Evolutionary conservation across 2,113 vertebrate genomes (phyloP).

Genomic region (Podarcis raffonei): DNA sequence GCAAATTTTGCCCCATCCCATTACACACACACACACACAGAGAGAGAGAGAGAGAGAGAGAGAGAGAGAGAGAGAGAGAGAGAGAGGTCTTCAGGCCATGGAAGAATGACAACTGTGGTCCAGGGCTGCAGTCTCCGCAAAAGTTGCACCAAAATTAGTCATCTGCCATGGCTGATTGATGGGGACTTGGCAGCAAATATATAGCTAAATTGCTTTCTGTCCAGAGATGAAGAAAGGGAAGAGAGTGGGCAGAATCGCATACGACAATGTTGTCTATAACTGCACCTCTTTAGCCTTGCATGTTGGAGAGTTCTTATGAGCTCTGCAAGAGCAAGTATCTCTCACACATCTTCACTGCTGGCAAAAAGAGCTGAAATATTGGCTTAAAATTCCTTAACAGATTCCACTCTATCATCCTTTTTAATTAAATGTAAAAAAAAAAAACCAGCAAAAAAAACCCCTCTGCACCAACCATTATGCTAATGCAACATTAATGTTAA

Average conservation of each 20-base stretch:
- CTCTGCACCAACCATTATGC: conserved; percentile 61
- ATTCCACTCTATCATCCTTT: conserved; percentile 76
- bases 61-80: too few relatives aligned
- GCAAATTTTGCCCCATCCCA: too few relatives aligned
- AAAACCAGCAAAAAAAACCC: neutral
- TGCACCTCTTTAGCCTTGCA: conserved; percentile 40
- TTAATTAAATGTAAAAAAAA: conserved; percentile 77
- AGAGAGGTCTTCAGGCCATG: conserved; percentile 3
- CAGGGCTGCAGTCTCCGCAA: conserved; percentile 4
- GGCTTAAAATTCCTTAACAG: conserved; percentile 77
- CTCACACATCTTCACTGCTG: conserved; percentile 67
- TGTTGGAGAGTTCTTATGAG: conserved; percentile 39
- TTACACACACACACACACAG: neutral
- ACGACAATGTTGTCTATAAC: conserved; percentile 20
- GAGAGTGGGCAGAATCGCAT: conserved; percentile 41
- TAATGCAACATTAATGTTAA: conserved; percentile 77
- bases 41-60: too few relatives aligned
- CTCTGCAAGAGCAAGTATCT: conserved; percentile 63
- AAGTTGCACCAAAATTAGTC: neutral
- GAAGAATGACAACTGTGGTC: neutral
- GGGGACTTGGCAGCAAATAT: conserved; percentile 12
- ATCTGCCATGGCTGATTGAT: neutral
- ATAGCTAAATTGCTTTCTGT: conserved; percentile 45
- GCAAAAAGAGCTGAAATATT: conserved; percentile 73
- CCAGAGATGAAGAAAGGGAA: conserved; percentile 22